Evolutionary conservation across 2,113 vertebrate species (phyloP).

Genomic region (Stomatorhinus ivindoensis): DNA sequence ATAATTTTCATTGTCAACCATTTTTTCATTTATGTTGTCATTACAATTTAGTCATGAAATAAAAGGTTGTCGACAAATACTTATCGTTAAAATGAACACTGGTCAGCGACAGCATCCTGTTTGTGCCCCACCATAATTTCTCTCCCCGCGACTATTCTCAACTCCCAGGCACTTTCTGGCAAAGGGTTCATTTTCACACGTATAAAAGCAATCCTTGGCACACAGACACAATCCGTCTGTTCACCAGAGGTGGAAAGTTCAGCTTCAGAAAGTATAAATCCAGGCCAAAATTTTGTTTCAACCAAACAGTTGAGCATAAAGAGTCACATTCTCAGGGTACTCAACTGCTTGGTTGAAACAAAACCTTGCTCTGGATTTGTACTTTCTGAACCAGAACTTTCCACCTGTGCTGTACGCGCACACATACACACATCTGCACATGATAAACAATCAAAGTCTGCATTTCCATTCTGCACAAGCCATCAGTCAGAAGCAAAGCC

Average conservation of each 20-base stretch:
- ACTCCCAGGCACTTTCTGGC: neutral
- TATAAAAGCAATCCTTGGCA: neutral
- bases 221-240: neutral
- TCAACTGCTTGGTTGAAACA: neutral
- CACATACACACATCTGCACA: neutral
- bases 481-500: neutral
- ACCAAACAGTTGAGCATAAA: neutral
- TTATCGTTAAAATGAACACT: no score
- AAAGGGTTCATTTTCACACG: neutral
- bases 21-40: no score
- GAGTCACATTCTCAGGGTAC: neutral
- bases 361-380: neutral
- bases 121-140: neutral
- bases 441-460: neutral
- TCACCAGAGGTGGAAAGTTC: neutral
- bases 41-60: no score
- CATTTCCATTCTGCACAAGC: neutral
- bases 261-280: neutral
- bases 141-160: neutral
- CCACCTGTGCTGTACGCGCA: neutral
- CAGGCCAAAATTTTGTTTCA: neutral
- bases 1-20: no score
- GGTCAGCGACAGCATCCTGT: neutral
- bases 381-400: neutral
- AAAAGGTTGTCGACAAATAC: no score